Evolutionary conservation across 2,113 vertebrate genomes (phyloP).

Genomic region (Mystacornis crossleyi): DNA sequence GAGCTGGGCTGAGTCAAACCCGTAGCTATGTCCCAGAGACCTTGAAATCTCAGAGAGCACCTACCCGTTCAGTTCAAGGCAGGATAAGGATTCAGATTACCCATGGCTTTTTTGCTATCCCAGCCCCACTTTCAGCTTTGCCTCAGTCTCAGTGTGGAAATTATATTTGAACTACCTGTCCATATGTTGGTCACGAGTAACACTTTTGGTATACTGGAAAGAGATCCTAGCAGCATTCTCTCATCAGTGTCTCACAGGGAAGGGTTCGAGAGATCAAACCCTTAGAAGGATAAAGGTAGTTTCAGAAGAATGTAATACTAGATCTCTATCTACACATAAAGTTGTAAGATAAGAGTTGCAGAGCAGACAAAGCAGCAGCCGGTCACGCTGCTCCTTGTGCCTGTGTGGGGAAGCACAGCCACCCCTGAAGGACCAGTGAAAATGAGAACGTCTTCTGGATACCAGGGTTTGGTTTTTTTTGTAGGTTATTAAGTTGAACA

Average conservation of each 20-base stretch:
- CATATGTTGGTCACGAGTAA: not conserved
- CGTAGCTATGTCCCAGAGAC: not conserved
- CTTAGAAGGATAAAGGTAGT: not conserved
- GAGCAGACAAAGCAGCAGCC: not conserved
- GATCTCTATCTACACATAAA: not conserved
- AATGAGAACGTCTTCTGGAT: not conserved
- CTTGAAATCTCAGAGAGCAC: not conserved
- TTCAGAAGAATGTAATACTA: not conserved
- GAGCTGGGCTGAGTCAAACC: not conserved
- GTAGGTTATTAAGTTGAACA: not conserved
- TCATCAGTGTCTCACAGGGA: not conserved
- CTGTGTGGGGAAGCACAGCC: not conserved
- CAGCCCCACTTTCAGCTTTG: not conserved
- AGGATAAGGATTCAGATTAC: not conserved
- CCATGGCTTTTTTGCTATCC: accelerated
- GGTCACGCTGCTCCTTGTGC: not conserved
- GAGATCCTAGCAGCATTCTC: not conserved
- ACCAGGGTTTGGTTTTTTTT: not conserved
- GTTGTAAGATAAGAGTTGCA: not conserved
- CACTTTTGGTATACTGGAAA: not conserved
- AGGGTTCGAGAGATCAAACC: not conserved
- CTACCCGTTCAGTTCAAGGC: not conserved
- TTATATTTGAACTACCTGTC: not conserved
- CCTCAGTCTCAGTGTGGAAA: not conserved
- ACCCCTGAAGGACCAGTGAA: not conserved